Percentiles rank a stretch among this genome's conserved stretches.
phyloP scores from a whole-genome alignment of 2,888 invertebrate species.

The Alitta virens region DNA sequence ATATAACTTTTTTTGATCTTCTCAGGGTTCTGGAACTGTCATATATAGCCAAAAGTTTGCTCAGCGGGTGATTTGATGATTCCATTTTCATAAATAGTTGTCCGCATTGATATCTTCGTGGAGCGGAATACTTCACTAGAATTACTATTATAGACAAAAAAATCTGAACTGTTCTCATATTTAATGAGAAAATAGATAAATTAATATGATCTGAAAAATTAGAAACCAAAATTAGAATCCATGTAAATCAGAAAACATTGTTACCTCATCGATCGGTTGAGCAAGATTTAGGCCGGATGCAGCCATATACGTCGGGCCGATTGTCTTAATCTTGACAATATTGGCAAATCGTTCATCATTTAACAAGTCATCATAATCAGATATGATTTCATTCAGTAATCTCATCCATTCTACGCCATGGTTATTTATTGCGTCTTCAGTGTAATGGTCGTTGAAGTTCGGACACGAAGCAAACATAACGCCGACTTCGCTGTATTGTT shows the following conservation, averaged over 20 bases:
- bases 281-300: constrained; percentile 65
- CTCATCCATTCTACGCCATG: constrained; percentile 85
- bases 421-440: constrained; percentile 85
- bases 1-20: too few species aligned
- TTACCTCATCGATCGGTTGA: neutral
- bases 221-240: neutral
- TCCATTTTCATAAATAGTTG: too few species aligned
- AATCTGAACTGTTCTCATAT: too few species aligned
- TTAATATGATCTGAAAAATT: too few species aligned
- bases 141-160: too few species aligned
- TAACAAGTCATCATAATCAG: constrained; percentile 85
- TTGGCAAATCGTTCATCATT: constrained; percentile 73
- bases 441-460: constrained; percentile 90
- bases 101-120: too few species aligned
- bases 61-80: too few species aligned
- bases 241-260: too few species aligned
- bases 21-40: too few species aligned
- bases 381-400: constrained; percentile 84
- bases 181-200: too few species aligned
- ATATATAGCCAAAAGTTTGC: too few species aligned
- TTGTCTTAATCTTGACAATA: constrained; percentile 77
- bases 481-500: constrained; percentile 83
- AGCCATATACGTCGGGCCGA: constrained; percentile 89
- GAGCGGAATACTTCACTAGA: too few species aligned
- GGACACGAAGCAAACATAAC: constrained; percentile 89